Percentiles rank a stretch among this genome's conserved stretches.
These are phyloP conservation scores for Catocala fraxini DNA, from an alignment of 2,888 invertebrate genomes.

Conservation along the genomic window DNA sequence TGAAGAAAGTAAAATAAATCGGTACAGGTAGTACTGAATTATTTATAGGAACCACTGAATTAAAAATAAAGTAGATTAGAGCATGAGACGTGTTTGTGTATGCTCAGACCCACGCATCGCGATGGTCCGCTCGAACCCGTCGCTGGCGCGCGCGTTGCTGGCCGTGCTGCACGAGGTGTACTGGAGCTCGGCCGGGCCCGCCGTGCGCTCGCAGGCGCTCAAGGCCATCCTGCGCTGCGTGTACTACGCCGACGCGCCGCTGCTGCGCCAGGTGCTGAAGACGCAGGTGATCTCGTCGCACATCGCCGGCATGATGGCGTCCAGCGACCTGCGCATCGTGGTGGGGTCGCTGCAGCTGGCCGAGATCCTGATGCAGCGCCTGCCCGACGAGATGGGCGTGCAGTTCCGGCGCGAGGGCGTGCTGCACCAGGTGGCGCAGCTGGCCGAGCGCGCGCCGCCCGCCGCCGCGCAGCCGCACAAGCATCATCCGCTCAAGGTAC, in stretches of 20 bases:
- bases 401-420: conserved; percentile 99
- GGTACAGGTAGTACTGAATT: no score
- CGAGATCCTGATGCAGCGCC: conserved; percentile 97
- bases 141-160: conserved; percentile 93
- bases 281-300: conserved; percentile 96
- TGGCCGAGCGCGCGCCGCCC: conserved; percentile 63
- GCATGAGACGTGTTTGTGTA: not conserved
- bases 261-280: conserved; percentile 92
- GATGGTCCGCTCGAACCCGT: conserved; percentile 79
- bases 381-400: conserved; percentile 97
- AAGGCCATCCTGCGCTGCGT: conserved; percentile 98
- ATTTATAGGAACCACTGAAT: no score
- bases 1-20: no score
- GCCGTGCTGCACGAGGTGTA: conserved; percentile 99
- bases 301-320: conserved; percentile 99
- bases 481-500: conserved; percentile 79
- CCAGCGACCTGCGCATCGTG: conserved; percentile 97
- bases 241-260: conserved; percentile 96
- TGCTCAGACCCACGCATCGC: conserved; percentile 77
- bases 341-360: conserved; percentile 99
- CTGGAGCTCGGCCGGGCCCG: conserved; percentile 98
- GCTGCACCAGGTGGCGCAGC: conserved; percentile 93
- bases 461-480: conserved; percentile 61
- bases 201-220: conserved; percentile 98
- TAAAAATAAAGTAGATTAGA: no score